Evolutionary conservation across 2,797 vertebrate species (phyloP), one percentile per base, ranked within the genome.

Genomic region (Linurgus olivaceus): DNA sequence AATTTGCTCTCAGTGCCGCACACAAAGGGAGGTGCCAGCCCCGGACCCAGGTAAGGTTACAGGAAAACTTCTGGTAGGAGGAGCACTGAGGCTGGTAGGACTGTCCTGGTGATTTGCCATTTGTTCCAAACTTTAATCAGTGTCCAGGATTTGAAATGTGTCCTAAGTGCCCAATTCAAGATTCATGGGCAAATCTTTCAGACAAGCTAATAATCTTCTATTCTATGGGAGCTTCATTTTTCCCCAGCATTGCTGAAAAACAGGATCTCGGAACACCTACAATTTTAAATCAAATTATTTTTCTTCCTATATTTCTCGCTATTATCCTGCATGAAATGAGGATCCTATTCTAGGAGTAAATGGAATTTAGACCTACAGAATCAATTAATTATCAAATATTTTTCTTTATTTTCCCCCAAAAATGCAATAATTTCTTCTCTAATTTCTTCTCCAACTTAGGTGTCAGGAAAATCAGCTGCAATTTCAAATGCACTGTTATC

Each of bases 1-100:
- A 97, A 98, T 78, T 96, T 98, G 97, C 96, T 98, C 86, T 97
- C 98, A 21, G 96, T 97, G 51, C 96, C 98, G 26, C 97, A 97
- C 61, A 96, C 97, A 9, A 97, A 96, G 7, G 97, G 97, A 86
- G 90, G 97, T 21, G 94, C 96, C 70, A 98, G 97, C 29, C 97
- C 97, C 21, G 98, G 97, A 42, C 93, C 98, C 84, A 98, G 96
- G 97, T 98, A 94, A 97, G 96, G 52, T 83, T 82, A 44, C 7
- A 7, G 67, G 40, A 58, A 84, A 70, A 72, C 28, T 84, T 28
- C 17, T 74, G 58, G 6, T 62, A 15, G n/a, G 67, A 25, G 42
- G 38, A 66, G 23, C 31, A 81, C 29, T 35, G 45, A 78, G 29
- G 15, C 14, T 75, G 68, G 13, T 51, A 80, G 68, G 57, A 33